Base-by-base conservation (phyloP, 1,140 invertebrate genomes). In the Brachionus paranguensis region DNA sequence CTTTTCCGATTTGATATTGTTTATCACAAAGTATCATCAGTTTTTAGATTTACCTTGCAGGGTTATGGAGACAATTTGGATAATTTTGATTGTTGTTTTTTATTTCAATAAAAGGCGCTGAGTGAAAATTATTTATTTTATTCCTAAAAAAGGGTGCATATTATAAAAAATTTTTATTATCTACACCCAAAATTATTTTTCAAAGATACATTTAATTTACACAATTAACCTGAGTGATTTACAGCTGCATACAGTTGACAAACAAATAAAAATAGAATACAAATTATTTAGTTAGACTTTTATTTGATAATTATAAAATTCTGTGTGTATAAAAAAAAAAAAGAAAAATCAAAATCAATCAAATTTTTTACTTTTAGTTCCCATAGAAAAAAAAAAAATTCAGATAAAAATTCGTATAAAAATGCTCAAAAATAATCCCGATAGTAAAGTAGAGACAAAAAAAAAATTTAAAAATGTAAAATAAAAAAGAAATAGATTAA, bases 221-320 rank as follows among this genome's bases (percentile, higher is more conserved):
- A 37, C 33, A 37, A 37, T 37, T 37, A 37, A 37, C 33, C 33
- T 37, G 33, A 37, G 33, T 20, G 7, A 60, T 60, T 60, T 20
- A 0, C 12, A 20, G 20, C 29, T 41, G 8, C 1, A 10, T 17
- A 45, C 8, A 41, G 12, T 47, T 20, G 7, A 72, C n/a, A 17
- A 72, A 8, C 0, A 60, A 8, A 60, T 37, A 72, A 17, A 41
- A 33, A 33, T 12, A 33, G 12, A 65, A 10, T 6, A 70, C 12
- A 70, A 41, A 37, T 37, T 7, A 37, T 37, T 72, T 72, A 41
- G 68, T 72, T n/a, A 17, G 43, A 41, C 41, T 72, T 41, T 72
- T 72, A 72, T 72, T 72, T 37, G 33, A 72, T 72, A 17, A 43
- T 72, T 72, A 72, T 41, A 72, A 72, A 72, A 72, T 72, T 72